A percentile compares a stretch with the other conserved stretches of the same genome.
phyloP scores from a whole-genome alignment of 2,797 vertebrate species.

The Zenarchopterus dispar region DNA sequence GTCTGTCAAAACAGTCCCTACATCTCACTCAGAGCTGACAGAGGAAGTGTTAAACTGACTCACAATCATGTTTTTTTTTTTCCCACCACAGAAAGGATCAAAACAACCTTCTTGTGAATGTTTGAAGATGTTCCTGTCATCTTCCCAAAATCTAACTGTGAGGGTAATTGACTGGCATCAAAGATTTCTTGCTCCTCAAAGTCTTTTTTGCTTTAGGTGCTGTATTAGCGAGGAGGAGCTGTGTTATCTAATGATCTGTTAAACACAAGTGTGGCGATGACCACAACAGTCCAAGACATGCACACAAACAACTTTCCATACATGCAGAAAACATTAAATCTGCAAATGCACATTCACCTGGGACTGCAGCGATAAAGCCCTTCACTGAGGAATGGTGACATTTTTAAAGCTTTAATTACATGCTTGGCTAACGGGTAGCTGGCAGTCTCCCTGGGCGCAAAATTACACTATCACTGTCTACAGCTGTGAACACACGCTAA shows the following conservation, averaged over 20 bases:
- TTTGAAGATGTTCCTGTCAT: slow-evolving; percentile 40
- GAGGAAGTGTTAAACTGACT: slow-evolving; percentile 23
- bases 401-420: slow-evolving; percentile 86
- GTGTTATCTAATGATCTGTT: slow-evolving; percentile 46
- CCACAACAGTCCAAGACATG: slow-evolving; percentile 20
- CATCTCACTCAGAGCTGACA: slow-evolving; percentile 28
- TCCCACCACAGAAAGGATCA: slow-evolving; percentile 32
- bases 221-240: slow-evolving; percentile 15
- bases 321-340: slow-evolving; percentile 42
- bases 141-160: slow-evolving; percentile 29
- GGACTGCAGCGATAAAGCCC: slow-evolving; percentile 69
- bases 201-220: slow-evolving; percentile 32
- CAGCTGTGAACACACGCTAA: slow-evolving; percentile 67
- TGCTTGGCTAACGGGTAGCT: slow-evolving; percentile 77
- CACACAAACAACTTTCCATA: slow-evolving; percentile 31
- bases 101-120: slow-evolving; percentile 28
- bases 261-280: slow-evolving; percentile 17
- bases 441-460: slow-evolving; percentile 60
- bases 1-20: slow-evolving; percentile 42
- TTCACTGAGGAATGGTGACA: slow-evolving; percentile 67
- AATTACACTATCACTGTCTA: slow-evolving; percentile 75
- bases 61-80: slow-evolving; percentile 8
- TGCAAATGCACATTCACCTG: slow-evolving; percentile 56
- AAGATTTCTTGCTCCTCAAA: slow-evolving; percentile 49
- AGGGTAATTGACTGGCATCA: slow-evolving; percentile 36